Conservation (phyloP, 2,888 invertebrate genomes). For the Mycalesis mineus region DNA sequence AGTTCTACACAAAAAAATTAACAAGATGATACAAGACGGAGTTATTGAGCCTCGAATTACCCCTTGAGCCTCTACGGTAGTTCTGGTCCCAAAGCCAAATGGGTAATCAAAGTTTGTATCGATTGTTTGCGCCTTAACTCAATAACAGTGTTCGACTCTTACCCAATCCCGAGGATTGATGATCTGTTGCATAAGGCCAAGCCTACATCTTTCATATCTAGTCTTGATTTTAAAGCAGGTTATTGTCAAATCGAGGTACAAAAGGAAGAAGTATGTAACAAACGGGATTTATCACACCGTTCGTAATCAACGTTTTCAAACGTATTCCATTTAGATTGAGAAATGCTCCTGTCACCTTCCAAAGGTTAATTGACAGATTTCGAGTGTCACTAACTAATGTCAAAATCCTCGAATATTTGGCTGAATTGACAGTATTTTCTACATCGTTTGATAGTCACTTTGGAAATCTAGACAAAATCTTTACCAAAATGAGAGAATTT, state of each 20-base stretch:
- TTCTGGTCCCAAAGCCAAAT: conserved; percentile 43
- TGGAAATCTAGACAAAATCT: conserved; percentile 31
- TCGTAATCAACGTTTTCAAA: conserved; percentile 38
- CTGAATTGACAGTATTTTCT: conserved; percentile 40
- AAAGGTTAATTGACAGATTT: conserved; percentile 39
- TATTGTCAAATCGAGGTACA: too few relatives aligned
- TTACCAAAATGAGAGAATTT: conserved; percentile 22
- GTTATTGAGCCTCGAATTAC: conserved; percentile 35
- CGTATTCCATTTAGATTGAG: conserved; percentile 42
- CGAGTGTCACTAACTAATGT: too few relatives aligned
- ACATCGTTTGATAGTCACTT: conserved; percentile 32
- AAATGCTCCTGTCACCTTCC: conserved; percentile 41
- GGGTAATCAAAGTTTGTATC: conserved; percentile 39
- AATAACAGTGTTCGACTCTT: conserved; percentile 35
- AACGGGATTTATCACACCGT: conserved; percentile 41
- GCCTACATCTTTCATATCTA: too few relatives aligned
- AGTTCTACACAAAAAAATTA: conserved; percentile 23
- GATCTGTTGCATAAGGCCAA: too few relatives aligned
- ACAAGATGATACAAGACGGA: conserved; percentile 8
- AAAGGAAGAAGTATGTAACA: conserved; percentile 37
- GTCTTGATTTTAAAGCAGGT: too few relatives aligned
- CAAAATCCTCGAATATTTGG: too few relatives aligned
- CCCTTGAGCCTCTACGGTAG: conserved; percentile 45
- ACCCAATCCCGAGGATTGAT: too few relatives aligned
- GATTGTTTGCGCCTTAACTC: conserved; percentile 38